Evolutionary conservation across 2,797 vertebrate genomes (phyloP).

Genomic region (Micrastur ruficollis): DNA sequence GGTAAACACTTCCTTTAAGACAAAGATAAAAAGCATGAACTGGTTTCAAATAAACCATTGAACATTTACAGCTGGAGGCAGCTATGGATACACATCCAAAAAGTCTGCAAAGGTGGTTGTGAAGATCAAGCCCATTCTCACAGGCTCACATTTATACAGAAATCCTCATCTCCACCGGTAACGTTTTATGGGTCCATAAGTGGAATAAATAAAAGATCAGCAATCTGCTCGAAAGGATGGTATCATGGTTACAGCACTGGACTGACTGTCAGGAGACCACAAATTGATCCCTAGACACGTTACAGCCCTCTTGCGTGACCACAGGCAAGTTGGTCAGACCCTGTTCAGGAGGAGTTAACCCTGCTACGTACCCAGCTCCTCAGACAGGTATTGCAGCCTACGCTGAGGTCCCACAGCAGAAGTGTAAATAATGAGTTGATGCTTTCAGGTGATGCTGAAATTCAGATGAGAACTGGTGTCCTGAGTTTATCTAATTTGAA

Average conservation of each 20-base stretch:
- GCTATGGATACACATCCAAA: not conserved
- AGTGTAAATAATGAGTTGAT: not conserved
- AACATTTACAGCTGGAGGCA: not conserved
- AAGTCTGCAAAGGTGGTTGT: not conserved
- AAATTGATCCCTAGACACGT: rapidly evolving
- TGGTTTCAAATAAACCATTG: not conserved
- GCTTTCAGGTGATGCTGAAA: not conserved
- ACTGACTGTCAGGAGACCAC: not conserved
- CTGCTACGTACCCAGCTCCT: not conserved
- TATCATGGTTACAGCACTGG: not conserved
- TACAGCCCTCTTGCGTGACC: not conserved
- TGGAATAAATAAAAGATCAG: not conserved
- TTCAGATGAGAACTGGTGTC: not conserved
- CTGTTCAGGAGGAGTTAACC: not conserved
- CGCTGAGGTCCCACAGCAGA: not conserved
- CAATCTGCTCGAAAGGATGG: not conserved
- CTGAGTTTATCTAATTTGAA: not conserved
- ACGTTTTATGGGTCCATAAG: not conserved
- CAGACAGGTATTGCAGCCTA: not conserved
- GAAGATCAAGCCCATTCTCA: not conserved
- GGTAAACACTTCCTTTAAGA: not conserved
- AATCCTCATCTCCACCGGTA: not conserved
- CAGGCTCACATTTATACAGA: not conserved
- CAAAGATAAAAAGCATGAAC: not conserved
- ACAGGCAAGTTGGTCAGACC: not conserved